These are phyloP conservation scores for Pycnomerus fuliginosus DNA, from an alignment of 2,888 invertebrate species.

Conservation along the genomic window DNA sequence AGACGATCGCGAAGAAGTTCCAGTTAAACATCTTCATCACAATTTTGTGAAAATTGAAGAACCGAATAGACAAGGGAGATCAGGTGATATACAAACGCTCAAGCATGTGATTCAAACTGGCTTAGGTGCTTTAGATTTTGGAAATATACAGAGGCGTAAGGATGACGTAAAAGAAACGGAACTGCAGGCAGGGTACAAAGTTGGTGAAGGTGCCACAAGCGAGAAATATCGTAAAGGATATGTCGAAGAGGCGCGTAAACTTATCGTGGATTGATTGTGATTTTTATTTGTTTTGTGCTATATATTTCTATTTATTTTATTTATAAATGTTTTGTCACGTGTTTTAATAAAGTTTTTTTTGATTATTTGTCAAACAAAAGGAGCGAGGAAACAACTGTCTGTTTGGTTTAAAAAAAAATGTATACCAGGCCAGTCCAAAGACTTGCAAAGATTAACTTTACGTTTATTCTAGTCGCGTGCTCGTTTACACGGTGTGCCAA, in stretches of 20 bases:
- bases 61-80: too few species aligned
- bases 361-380: too few species aligned
- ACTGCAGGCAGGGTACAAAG: constrained; percentile 59
- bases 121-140: constrained; percentile 48
- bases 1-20: constrained; percentile 50
- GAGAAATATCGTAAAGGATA: constrained; percentile 63
- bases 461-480: too few species aligned
- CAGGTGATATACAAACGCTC: constrained; percentile 47
- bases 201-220: constrained; percentile 57
- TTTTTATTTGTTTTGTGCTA: constrained; percentile 21
- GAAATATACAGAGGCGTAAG: constrained; percentile 29
- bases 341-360: constrained; percentile 13
- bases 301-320: constrained; percentile 22
- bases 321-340: constrained; percentile 10
- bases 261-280: constrained; percentile 14
- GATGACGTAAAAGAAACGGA: constrained; percentile 57
- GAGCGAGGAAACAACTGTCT: too few species aligned
- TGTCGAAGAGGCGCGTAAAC: constrained; percentile 55
- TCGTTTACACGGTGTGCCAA: too few species aligned
- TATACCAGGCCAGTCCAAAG: too few species aligned
- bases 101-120: constrained; percentile 50
- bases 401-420: too few species aligned
- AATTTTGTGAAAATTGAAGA: constrained; percentile 40
- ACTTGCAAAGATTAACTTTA: too few species aligned
- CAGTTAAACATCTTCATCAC: constrained; percentile 63